phyloP scores from a whole-genome alignment of 2,113 vertebrate genomes.

The Antigone vipio region DNA sequence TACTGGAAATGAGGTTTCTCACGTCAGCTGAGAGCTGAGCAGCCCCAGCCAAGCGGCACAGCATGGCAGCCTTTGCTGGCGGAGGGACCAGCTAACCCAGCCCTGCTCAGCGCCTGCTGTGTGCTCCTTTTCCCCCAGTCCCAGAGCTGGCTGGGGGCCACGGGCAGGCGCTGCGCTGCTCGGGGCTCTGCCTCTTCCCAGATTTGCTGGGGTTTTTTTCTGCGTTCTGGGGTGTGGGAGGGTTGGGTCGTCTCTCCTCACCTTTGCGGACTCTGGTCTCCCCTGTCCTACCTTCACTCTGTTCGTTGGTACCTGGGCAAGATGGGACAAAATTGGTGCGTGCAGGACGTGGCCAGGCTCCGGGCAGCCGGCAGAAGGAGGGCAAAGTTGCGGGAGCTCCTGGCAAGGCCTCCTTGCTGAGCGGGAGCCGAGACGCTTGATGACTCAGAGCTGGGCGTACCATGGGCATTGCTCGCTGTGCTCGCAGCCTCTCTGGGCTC shows the following conservation, averaged over 20 bases:
- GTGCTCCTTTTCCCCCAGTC: neutral
- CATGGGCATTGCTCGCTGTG: neutral
- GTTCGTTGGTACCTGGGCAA: neutral
- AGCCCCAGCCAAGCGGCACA: neutral
- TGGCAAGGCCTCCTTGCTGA: neutral
- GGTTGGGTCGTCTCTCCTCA: neutral
- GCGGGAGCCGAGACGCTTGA: neutral
- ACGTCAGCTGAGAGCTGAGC: slow-evolving; percentile 22
- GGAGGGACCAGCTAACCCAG: neutral
- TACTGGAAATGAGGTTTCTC: slow-evolving; percentile 62
- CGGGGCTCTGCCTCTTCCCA: neutral
- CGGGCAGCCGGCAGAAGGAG: neutral
- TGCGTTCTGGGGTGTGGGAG: neutral
- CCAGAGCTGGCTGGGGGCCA: neutral
- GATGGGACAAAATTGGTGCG: neutral
- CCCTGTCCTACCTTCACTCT: neutral
- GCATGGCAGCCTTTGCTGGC: slow-evolving; percentile 24
- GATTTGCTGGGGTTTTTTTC: neutral
- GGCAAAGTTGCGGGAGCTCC: neutral
- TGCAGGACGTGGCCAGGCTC: neutral
- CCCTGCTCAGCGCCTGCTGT: neutral
- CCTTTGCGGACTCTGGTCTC: neutral
- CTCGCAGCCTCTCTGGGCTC: neutral
- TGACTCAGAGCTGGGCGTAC: slow-evolving; percentile 43
- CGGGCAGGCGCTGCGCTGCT: rapidly evolving